A percentile compares a stretch with the other conserved stretches of the same genome.
phyloP scores from a whole-genome alignment of 2,113 vertebrate species.

The Pachyramphus minor region DNA sequence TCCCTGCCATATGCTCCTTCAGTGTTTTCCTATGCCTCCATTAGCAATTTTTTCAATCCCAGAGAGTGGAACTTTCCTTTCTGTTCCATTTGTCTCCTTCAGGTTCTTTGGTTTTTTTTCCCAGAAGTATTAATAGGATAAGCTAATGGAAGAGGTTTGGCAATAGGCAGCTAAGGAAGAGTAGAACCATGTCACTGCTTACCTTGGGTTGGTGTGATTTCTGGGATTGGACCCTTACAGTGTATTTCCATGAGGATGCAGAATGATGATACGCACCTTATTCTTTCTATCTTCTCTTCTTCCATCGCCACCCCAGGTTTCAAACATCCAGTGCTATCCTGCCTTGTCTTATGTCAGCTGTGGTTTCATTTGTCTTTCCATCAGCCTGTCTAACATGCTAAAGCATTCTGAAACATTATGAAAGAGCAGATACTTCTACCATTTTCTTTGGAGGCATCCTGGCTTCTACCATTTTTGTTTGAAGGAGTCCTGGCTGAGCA shows the following conservation, averaged over 20 bases:
- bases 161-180: neutral
- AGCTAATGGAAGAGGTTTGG: neutral
- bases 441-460: neutral
- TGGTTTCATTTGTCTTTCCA: neutral
- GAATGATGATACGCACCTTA: neutral
- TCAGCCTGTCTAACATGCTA: neutral
- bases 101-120: neutral
- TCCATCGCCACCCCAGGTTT: neutral
- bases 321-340: neutral
- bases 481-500: neutral
- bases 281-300: neutral
- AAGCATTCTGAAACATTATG: neutral
- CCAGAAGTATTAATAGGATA: neutral
- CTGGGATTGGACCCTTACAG: neutral
- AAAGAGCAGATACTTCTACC: neutral
- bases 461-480: neutral
- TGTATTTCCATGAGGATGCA: neutral
- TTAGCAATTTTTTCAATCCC: neutral
- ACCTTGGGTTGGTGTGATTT: neutral
- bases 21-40: neutral
- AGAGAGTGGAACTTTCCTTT: neutral
- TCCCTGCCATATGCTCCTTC: rapidly evolving
- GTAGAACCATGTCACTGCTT: neutral
- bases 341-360: neutral
- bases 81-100: neutral